A percentile compares a stretch with the other conserved stretches of the same genome.
These are phyloP conservation scores for Thomomys bottae DNA, from an alignment of 2,113 vertebrate species.

Conservation along the genomic window DNA sequence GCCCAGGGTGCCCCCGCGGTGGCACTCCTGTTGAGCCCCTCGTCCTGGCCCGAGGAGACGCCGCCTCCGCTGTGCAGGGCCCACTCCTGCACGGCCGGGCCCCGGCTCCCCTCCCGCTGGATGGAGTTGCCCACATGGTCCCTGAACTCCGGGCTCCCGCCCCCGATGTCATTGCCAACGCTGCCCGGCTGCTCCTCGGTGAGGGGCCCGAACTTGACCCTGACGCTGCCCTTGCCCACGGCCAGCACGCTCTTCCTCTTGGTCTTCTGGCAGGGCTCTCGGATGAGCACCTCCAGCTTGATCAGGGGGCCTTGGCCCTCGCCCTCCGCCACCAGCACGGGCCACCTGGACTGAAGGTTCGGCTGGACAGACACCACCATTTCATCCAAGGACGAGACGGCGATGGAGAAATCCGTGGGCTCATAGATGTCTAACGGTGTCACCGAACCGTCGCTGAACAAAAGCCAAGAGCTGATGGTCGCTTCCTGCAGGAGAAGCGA, in stretches of 20 bases:
- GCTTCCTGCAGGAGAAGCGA: constrained; percentile 90
- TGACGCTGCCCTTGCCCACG: constrained; percentile 90
- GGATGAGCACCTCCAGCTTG: constrained; percentile 95
- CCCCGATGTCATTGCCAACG: constrained; percentile 85
- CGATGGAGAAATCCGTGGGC: constrained; percentile 93
- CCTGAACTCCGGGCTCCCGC: constrained; percentile 81
- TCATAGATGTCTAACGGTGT: constrained; percentile 96
- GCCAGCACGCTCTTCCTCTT: constrained; percentile 96
- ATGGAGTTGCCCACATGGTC: constrained; percentile 88
- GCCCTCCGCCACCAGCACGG: constrained; percentile 90
- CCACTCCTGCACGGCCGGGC: constrained; percentile 86
- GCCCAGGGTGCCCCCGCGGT: constrained; percentile 86
- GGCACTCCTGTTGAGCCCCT: constrained; percentile 88
- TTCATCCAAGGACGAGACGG: constrained; percentile 92
- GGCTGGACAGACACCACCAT: constrained; percentile 91
- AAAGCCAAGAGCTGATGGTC: constrained; percentile 92
- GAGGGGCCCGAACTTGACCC: constrained; percentile 91
- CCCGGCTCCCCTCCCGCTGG: constrained; percentile 84
- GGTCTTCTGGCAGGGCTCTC: constrained; percentile 96
- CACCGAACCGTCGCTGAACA: constrained; percentile 96
- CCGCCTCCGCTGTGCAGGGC: constrained; percentile 89
- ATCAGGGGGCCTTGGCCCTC: constrained; percentile 95
- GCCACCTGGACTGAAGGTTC: constrained; percentile 88
- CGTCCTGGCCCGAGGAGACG: constrained; percentile 84
- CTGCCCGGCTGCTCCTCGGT: constrained; percentile 83